A percentile compares a stretch with the other conserved stretches of the same genome.
Conservation (phyloP, 2,888 invertebrate species). For the Metacarcinus magister region DNA sequence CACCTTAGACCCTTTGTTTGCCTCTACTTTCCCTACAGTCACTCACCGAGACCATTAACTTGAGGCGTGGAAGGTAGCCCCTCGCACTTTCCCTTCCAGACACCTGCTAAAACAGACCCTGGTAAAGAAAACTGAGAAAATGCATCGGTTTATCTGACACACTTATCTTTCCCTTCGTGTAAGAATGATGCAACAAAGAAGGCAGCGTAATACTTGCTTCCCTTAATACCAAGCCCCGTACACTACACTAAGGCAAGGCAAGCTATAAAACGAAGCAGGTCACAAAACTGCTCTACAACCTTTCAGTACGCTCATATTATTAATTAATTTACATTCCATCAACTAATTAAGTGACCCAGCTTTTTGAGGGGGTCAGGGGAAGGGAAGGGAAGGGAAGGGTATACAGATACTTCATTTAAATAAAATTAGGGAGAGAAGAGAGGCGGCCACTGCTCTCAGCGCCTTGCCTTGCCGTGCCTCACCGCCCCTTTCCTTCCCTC, state of each 20-base stretch:
- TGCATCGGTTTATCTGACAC: not conserved
- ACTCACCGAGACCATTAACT: not conserved
- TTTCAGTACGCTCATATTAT: not conserved
- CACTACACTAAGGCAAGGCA: not conserved
- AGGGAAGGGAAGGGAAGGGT: not conserved
- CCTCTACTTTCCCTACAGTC: not conserved
- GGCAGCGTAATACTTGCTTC: not conserved
- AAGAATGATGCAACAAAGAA: not conserved
- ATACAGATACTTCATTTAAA: not conserved
- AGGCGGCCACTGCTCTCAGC: not conserved
- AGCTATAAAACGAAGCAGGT: not conserved
- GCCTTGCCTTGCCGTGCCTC: not conserved
- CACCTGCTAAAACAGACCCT: not conserved
- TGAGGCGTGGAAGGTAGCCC: not conserved
- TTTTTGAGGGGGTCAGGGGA: not conserved
- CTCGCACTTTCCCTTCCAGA: not conserved
- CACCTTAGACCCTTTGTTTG: not conserved
- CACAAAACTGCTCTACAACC: not conserved
- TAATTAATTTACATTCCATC: slow-evolving; percentile 39
- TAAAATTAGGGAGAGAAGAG: slow-evolving; percentile 11
- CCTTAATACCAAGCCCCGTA: not conserved
- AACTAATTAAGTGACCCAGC: slow-evolving; percentile 28
- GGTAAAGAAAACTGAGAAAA: not conserved
- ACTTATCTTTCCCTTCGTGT: not conserved
- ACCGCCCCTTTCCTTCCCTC: not conserved